Base-by-base conservation (phyloP, 2,888 invertebrate species). In the Meiosimyza platycephala region DNA sequence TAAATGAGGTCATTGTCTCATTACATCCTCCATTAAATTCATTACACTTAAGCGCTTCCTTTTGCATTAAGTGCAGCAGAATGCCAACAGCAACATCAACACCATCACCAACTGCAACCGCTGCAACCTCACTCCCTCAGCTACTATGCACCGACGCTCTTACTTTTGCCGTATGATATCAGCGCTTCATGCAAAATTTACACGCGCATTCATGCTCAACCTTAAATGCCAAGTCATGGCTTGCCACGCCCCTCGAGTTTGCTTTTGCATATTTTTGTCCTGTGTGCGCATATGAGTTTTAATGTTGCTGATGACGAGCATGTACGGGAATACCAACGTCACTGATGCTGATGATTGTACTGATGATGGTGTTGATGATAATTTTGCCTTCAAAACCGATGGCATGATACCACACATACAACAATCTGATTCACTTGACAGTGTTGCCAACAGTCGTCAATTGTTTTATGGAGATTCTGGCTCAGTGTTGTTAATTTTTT, bases 21-120 rank as follows among this genome's bases (percentile, higher is more conserved):
- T 63, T 72, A 64, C 68, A 72, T 68, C 59, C 68, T 51, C 68
- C 72, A 69, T 72, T 72, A 57, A 72, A 72, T 68, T 68, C 72
- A 69, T 72, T 68, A 72, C 72, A 68, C 72, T 64, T 63, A 68
- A 68, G 63, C 18, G 33, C 47, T 68, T 63, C 63, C 64, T 16
- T n/a, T 55, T 18, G 63, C 62, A 68, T 48, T 54, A 18, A 60
- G 33, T 69, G 55, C 22, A 15, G 18, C 40, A 40, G 40, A 40
- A 65, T 40, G 33, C 22, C 22, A 59, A 59, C 59, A 59, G 33
- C 59, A 59, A 59, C 59, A 33, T n/a, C 40, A 57, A 57, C 40
- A 59, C 18, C 40, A 57, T 9, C 68, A 16, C 22, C 51, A 51
- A 1, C 40, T n/a, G 9, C 59, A 1, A 47, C 47, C 2, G 47